Percentiles rank a stretch among this genome's conserved stretches.
Evolutionary conservation across 2,113 vertebrate species (phyloP).

Genomic region (Abramis brama): DNA sequence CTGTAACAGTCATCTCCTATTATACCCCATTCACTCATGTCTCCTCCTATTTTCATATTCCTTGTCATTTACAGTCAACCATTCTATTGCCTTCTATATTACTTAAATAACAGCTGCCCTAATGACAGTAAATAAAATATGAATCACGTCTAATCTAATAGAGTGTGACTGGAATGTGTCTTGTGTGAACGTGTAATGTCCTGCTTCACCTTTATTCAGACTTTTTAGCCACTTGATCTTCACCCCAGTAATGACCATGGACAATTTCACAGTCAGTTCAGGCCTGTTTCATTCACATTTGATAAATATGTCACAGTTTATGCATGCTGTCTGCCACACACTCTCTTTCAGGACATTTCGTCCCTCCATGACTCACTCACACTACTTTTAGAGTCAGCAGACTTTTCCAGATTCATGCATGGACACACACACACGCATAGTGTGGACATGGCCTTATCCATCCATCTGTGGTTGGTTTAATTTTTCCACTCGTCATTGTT

Average conservation of each 20-base stretch:
- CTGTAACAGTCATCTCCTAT: background rate
- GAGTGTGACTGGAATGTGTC: constrained; percentile 33
- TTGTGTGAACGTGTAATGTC: background rate
- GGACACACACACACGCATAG: background rate
- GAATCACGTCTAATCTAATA: background rate
- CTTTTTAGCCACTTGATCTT: background rate
- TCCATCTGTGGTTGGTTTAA: background rate
- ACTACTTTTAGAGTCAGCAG: constrained; percentile 1
- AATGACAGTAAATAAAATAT: constrained; percentile 15
- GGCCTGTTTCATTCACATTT: background rate
- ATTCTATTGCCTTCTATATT: background rate
- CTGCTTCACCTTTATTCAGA: background rate
- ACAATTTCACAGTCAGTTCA: background rate
- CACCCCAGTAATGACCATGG: background rate
- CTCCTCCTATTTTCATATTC: background rate
- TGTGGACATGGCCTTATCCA: background rate
- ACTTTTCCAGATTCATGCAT: constrained; percentile 1
- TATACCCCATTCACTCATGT: background rate
- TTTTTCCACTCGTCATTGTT: background rate
- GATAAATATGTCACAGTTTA: constrained; percentile 11
- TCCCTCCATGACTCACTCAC: background rate
- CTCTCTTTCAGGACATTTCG: background rate
- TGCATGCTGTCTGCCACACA: background rate
- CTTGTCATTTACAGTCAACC: background rate
- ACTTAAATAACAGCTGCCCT: background rate